These are phyloP conservation scores for Archips xylosteana DNA, from an alignment of 2,888 invertebrate genomes.

Conservation along the genomic window DNA sequence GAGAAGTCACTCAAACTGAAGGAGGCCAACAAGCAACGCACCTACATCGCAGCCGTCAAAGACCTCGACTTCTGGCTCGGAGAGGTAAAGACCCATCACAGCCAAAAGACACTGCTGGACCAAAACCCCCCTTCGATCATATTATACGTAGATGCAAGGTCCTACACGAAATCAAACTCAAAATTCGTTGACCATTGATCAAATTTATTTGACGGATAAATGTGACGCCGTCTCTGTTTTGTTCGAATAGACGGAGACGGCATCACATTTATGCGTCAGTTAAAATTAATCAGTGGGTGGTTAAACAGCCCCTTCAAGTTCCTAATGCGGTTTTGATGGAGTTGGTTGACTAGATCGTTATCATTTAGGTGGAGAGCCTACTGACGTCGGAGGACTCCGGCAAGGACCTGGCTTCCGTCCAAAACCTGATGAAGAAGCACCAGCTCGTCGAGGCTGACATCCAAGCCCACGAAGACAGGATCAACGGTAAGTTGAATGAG, in stretches of 20 bases:
- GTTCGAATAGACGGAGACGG: no score
- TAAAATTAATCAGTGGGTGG: no score
- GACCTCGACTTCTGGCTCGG: conserved; percentile 99
- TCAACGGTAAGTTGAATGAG: conserved; percentile 86
- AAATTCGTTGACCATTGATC: no score
- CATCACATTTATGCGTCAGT: no score
- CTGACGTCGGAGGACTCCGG: conserved; percentile 98
- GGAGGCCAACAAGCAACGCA: conserved; percentile 99
- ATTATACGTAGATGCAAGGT: no score
- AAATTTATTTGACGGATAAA: no score
- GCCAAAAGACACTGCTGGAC: no score
- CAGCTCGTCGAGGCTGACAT: conserved; percentile 99
- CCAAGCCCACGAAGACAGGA: conserved; percentile 97
- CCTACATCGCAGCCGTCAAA: conserved; percentile 99
- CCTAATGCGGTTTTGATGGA: no score
- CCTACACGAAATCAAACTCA: no score
- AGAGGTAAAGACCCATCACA: conserved; percentile 83
- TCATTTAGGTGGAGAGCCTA: conserved; percentile 93
- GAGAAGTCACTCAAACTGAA: conserved; percentile 99
- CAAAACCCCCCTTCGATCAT: no score
- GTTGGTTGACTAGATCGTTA: not conserved
- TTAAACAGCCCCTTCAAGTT: no score
- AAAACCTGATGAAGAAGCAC: conserved; percentile 99
- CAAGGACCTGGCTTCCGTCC: conserved; percentile 98
- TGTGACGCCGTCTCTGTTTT: no score